Percentiles rank a stretch among this genome's conserved stretches.
Conservation (phyloP, 2,113 vertebrate genomes). For the Trinectes maculatus region DNA sequence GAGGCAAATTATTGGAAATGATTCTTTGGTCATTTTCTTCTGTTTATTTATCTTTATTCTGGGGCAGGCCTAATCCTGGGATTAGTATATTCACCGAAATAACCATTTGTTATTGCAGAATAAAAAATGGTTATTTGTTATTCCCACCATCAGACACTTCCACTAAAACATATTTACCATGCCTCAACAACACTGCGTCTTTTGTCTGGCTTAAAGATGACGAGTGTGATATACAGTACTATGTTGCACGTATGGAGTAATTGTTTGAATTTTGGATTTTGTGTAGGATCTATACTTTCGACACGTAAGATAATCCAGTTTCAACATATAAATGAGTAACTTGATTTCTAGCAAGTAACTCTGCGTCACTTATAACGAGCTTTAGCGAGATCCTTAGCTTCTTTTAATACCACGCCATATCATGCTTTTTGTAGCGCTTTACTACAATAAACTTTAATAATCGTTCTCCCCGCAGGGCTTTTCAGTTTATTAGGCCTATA, state of each 20-base stretch:
- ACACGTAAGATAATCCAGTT: constrained; percentile 19
- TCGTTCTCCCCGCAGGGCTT: constrained; percentile 43
- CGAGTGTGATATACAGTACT: constrained; percentile 67
- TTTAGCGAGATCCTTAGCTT: constrained; percentile 35
- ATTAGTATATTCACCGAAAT: constrained; percentile 47
- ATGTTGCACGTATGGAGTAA: constrained; percentile 64
- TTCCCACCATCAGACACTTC: constrained; percentile 15
- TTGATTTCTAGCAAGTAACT: constrained; percentile 39
- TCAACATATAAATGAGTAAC: constrained; percentile 42
- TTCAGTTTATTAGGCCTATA: constrained; percentile 34
- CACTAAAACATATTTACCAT: constrained; percentile 61
- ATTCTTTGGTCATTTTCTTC: constrained; percentile 2
- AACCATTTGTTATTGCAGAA: constrained; percentile 51
- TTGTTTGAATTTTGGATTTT: no score
- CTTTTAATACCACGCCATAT: constrained; percentile 41
- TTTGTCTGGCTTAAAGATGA: constrained; percentile 62
- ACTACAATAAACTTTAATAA: constrained; percentile 51
- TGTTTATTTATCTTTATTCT: constrained; percentile 26
- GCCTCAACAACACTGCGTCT: constrained; percentile 53
- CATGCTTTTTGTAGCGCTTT: constrained; percentile 39
- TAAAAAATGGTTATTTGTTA: constrained; percentile 47
- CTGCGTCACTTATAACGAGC: constrained; percentile 15
- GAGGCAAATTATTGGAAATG: neutral
- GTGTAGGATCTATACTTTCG: constrained; percentile 40
- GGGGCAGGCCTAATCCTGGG: neutral